Evolutionary conservation across 53 echinoderm and acorn worm genomes (phyloP).

Genomic region (Mesocentrotus franciscanus): DNA sequence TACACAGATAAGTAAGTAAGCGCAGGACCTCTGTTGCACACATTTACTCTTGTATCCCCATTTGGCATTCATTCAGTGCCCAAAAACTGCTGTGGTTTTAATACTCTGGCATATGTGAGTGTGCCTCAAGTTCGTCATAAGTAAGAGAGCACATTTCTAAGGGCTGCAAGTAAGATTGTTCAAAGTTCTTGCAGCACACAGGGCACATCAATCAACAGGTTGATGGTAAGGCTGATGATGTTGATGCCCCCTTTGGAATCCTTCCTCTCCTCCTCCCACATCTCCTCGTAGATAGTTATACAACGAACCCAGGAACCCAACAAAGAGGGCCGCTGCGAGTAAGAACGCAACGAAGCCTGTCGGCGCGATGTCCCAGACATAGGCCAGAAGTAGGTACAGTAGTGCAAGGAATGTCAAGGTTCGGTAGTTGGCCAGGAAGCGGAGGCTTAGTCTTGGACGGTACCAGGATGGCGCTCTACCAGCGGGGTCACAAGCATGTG

Average conservation of each 20-base stretch:
- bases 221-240: slow-evolving; percentile 30
- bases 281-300: slow-evolving; percentile 8
- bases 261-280: background rate
- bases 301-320: slow-evolving; percentile 78
- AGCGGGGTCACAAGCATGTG: slow-evolving; percentile 37
- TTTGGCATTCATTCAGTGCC: too few relatives aligned
- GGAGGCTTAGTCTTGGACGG: slow-evolving; percentile 85
- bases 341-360: slow-evolving; percentile 72
- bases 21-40: too few relatives aligned
- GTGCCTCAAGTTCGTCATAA: too few relatives aligned
- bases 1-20: too few relatives aligned
- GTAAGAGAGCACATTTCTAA: background rate
- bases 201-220: slow-evolving; percentile 6
- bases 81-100: too few relatives aligned
- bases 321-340: slow-evolving; percentile 62
- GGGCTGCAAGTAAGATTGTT: background rate
- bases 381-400: slow-evolving; percentile 67
- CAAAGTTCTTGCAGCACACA: background rate
- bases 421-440: slow-evolving; percentile 90
- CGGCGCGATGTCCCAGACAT: slow-evolving; percentile 74
- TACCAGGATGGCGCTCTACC: slow-evolving; percentile 48
- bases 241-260: background rate
- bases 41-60: too few relatives aligned
- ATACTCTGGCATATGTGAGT: too few relatives aligned
- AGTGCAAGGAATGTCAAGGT: slow-evolving; percentile 68